These are phyloP conservation scores for Chironomus striatipennis DNA, from an alignment of 1,140 invertebrate species.

Conservation along the genomic window DNA sequence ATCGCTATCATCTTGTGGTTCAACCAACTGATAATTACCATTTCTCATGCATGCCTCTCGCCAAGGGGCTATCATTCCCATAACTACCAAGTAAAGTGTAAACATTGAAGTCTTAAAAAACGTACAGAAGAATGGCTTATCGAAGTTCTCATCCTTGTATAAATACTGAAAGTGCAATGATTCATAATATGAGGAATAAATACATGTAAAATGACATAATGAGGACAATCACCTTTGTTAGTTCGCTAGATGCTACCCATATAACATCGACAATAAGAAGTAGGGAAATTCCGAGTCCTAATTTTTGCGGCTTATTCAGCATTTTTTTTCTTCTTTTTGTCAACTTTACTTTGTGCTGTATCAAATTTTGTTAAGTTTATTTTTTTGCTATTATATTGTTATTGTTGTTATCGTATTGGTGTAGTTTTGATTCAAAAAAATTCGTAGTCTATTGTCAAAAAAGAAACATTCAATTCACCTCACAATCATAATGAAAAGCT, in stretches of 20 bases:
- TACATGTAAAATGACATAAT: conserved; percentile 19
- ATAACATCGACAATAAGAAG: conserved; percentile 76
- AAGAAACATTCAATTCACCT: not conserved
- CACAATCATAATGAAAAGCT: conserved; percentile 1
- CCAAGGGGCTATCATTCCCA: conserved; percentile 76
- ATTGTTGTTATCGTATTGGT: not conserved
- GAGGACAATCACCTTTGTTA: conserved; percentile 59
- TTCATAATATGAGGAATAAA: not conserved
- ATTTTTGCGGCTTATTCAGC: conserved; percentile 60
- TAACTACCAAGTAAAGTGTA: conserved; percentile 69
- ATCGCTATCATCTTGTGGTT: conserved; percentile 53
- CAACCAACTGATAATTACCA: conserved; percentile 54
- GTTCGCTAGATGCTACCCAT: conserved; percentile 78
- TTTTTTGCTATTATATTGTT: not conserved
- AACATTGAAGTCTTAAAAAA: conserved; percentile 86
- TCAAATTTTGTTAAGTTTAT: not conserved
- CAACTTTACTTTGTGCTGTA: not conserved
- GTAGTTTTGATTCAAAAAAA: not conserved
- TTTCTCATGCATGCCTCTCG: conserved; percentile 61
- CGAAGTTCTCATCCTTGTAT: conserved; percentile 65
- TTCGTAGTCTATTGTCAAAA: not conserved
- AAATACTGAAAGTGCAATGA: conserved; percentile 59
- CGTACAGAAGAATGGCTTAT: conserved; percentile 84
- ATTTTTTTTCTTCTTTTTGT: conserved; percentile 31
- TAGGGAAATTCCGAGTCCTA: conserved; percentile 66